Evolutionary conservation across 2,797 vertebrate genomes (phyloP).

Genomic region (Phaenicophaeus curvirostris): DNA sequence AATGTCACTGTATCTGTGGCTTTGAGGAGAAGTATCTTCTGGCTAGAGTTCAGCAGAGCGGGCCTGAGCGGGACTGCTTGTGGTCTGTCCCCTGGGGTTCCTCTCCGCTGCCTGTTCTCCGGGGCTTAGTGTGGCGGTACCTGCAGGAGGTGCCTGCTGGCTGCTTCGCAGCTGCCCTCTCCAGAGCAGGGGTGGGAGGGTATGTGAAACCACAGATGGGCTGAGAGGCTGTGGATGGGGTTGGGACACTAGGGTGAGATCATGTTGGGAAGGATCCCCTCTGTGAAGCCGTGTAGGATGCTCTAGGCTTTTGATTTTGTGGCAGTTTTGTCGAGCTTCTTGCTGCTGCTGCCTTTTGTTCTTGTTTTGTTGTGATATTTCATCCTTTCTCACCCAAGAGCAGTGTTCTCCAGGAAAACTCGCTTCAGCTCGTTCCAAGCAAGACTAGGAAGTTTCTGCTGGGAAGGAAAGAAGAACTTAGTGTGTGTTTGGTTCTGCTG

Average conservation of each 20-base stretch:
- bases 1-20: not conserved
- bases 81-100: not conserved
- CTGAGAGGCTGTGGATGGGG: not conserved
- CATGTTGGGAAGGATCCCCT: not conserved
- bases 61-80: not conserved
- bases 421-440: not conserved
- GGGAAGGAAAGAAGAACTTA: not conserved
- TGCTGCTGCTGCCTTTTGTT: not conserved
- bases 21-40: not conserved
- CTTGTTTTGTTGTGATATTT: not conserved
- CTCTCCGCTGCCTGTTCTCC: no score
- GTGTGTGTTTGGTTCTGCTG: not conserved
- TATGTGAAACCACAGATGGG: accelerated
- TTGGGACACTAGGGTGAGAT: not conserved
- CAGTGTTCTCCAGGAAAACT: not conserved
- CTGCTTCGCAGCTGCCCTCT: not conserved
- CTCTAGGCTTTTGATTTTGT: not conserved
- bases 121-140: not conserved
- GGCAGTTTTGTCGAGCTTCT: not conserved
- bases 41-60: not conserved
- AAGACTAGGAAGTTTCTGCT: not conserved
- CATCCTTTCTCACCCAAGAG: not conserved
- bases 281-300: not conserved
- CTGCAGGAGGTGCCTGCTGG: not conserved
- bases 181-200: not conserved